phyloP scores from a whole-genome alignment of 1,140 invertebrate species.

The Trichonephila clavata region DNA sequence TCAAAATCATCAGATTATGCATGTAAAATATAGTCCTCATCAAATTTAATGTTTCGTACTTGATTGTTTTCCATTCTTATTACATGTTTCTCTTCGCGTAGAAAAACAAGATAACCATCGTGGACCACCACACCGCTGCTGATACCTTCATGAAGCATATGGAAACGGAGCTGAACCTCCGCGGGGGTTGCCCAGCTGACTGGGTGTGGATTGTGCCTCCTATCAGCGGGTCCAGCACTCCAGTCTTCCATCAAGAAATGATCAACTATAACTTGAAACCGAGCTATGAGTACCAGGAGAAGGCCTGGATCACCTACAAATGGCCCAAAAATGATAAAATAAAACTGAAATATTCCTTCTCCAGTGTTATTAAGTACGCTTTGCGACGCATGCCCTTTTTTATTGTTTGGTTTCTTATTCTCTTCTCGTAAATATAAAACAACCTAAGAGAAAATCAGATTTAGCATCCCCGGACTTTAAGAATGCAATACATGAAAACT shows the following conservation, averaged over 20 bases:
- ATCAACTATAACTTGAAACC: constrained; percentile 80
- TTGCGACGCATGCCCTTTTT: no score
- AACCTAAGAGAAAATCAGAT: no score
- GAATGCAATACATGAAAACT: no score
- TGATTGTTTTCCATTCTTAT: no score
- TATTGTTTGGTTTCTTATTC: no score
- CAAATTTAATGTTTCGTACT: no score
- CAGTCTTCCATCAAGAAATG: constrained; percentile 81
- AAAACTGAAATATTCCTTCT: constrained; percentile 64
- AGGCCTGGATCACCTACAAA: constrained; percentile 61
- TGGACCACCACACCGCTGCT: constrained; percentile 80
- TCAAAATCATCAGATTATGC: no score
- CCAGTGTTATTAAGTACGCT: constrained; percentile 62
- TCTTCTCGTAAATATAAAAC: no score
- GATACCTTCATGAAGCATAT: constrained; percentile 81
- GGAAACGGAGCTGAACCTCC: constrained; percentile 79
- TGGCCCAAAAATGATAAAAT: constrained; percentile 65
- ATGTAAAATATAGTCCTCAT: no score
- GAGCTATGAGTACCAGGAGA: constrained; percentile 80
- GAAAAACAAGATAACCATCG: constrained; percentile 80
- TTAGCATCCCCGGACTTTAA: no score
- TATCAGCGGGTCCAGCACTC: constrained; percentile 79
- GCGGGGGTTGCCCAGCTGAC: constrained; percentile 81
- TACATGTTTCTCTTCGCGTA: constrained; percentile 40
- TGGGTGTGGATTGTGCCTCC: constrained; percentile 81